phyloP scores from a whole-genome alignment of 2,113 vertebrate genomes.

The Ciconia boyciana region DNA sequence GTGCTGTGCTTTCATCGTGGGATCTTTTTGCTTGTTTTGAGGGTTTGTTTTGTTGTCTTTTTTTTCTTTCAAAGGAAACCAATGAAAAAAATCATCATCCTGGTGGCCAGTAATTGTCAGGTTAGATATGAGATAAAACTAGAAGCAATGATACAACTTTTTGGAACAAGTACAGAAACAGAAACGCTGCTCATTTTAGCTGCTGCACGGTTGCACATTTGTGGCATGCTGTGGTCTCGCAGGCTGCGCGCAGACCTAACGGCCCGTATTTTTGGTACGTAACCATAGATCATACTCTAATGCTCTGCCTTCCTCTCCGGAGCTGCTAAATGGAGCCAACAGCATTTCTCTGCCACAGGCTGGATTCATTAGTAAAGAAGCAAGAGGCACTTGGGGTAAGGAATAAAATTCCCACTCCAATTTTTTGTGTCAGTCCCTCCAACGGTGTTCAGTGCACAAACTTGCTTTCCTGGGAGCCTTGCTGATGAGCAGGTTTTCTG shows the following conservation, averaged over 20 bases:
- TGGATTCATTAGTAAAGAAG: not conserved
- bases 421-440: not conserved
- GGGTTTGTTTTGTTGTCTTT: not conserved
- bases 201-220: not conserved
- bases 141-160: not conserved
- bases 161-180: not conserved
- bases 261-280: not conserved
- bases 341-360: not conserved
- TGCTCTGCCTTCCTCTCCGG: not conserved
- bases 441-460: rapidly evolving
- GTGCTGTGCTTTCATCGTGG: not conserved
- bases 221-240: not conserved
- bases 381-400: not conserved
- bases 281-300: not conserved
- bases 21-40: not conserved
- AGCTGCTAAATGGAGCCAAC: not conserved
- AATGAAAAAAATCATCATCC: not conserved
- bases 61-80: not conserved
- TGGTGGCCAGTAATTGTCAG: not conserved
- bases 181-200: not conserved
- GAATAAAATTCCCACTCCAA: too few species aligned
- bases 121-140: not conserved
- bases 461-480: not conserved
- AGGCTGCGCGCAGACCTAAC: not conserved
- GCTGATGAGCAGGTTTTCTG: not conserved